Evolutionary conservation across 35 echinoderm and acorn worm species (phyloP), one percentile per base, ranked within the genome.

Genomic region (Ophioderma brevispina): DNA sequence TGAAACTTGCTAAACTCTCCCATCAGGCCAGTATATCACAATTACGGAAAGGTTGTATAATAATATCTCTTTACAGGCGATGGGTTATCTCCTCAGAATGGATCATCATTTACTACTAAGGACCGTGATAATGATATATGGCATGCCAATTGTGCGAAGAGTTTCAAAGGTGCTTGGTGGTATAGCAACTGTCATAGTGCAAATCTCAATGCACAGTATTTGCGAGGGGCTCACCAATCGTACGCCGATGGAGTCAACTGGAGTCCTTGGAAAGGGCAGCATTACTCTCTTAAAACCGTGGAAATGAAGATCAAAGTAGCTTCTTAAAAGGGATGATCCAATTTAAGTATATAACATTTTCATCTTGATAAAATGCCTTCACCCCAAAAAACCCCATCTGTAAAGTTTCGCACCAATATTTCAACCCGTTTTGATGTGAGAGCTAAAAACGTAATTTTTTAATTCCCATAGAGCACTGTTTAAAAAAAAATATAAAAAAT

Each of bases 241-340:
- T 98, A 92, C 70, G 93, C 89, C 2, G 80, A 92, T 33, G 93
- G 96, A n/a, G 84, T 98, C 32, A 82, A 90, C 35, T 98, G 96
- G 96, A 85, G 52, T 8, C 78, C 82, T 31, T 98, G 96, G 96
- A 98, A 78, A 52, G 93, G 93, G 1, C 90, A 95, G 75, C 86
- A 86, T 0, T 92, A 98, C 37, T 94, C 90, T 1, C 90, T 98
- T 33, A 92, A 89, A 31, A 87, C 87, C 55, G 87, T 87, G 4
- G 96, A 95, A 82, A 98, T 98, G 87, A 98, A 95, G 64, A 88
- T 98, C 8, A 41, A 85, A 40, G 83, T 80, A n/a, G n/a, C n/a
- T n/a, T n/a, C n/a, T n/a, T n/a, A n/a, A n/a, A n/a, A n/a, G n/a
- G n/a, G n/a, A n/a, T n/a, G n/a, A n/a, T n/a, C n/a, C n/a, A n/a